These are phyloP conservation scores for Littorina saxatilis DNA, from an alignment of 1,140 invertebrate genomes.

Conservation along the genomic window DNA sequence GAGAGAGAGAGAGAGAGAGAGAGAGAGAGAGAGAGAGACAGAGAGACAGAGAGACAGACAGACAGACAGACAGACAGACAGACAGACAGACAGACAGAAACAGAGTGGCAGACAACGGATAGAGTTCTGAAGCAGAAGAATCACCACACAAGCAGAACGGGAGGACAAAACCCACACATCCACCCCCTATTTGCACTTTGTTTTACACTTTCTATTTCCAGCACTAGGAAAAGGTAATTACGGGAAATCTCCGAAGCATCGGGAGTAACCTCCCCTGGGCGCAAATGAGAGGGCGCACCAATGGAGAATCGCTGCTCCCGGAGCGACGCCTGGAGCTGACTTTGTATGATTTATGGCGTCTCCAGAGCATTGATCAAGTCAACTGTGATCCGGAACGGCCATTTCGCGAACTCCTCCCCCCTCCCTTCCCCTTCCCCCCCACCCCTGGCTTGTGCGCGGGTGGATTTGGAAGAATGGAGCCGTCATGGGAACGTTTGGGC, in stretches of 20 bases:
- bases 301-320: not conserved
- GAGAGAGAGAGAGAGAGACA: not conserved
- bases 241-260: not conserved
- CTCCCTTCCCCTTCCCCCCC: too few relatives aligned
- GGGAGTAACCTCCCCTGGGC: not conserved
- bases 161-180: too few relatives aligned
- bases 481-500: too few relatives aligned
- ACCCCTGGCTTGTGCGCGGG: too few relatives aligned
- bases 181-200: not conserved
- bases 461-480: too few relatives aligned
- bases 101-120: not conserved
- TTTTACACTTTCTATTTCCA: not conserved
- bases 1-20: not conserved
- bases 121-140: not conserved
- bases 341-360: not conserved
- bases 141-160: not conserved
- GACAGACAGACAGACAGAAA: conserved; percentile 22
- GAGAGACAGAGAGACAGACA: not conserved
- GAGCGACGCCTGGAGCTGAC: not conserved
- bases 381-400: too few relatives aligned
- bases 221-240: not conserved
- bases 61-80: conserved; percentile 17
- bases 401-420: too few relatives aligned
- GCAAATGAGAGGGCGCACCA: not conserved
- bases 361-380: too few relatives aligned